A percentile compares a stretch with the other conserved stretches of the same genome.
phyloP scores from a whole-genome alignment of 2,888 invertebrate species.

The Pycnomerus fuliginosus region DNA sequence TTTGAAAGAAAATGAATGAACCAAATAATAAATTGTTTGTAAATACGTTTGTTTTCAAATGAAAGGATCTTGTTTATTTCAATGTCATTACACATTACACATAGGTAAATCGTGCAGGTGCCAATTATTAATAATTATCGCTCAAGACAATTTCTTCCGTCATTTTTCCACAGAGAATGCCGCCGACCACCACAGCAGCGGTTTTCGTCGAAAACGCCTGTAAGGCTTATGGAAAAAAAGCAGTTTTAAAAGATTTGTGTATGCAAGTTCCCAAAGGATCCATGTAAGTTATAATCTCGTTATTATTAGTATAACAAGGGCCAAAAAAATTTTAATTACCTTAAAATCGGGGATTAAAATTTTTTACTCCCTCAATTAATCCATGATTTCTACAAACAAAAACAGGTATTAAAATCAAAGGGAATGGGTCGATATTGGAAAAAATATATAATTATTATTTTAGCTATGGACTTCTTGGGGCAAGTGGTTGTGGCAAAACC shows the following conservation, averaged over 20 bases:
- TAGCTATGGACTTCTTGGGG: constrained; percentile 86
- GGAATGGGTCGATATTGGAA: not conserved
- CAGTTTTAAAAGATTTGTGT: constrained; percentile 67
- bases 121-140: no score
- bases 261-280: constrained; percentile 74
- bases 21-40: no score
- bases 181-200: no score
- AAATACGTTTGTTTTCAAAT: no score
- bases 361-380: not conserved
- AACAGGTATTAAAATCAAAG: not conserved
- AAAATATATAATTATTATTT: constrained; percentile 27
- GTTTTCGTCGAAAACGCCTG: constrained; percentile 67
- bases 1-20: no score
- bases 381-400: not conserved
- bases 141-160: no score
- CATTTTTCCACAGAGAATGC: no score
- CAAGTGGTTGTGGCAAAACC: constrained; percentile 90
- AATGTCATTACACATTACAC: no score
- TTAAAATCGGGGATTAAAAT: not conserved
- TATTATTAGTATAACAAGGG: constrained; percentile 7
- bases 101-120: no score
- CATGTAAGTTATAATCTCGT: constrained; percentile 62
- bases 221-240: constrained; percentile 66
- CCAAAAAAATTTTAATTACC: not conserved
- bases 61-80: no score